A percentile compares a stretch with the other conserved stretches of the same genome.
Evolutionary conservation across 1,140 invertebrate species (phyloP).

Genomic region (Plodia interpunctella): DNA sequence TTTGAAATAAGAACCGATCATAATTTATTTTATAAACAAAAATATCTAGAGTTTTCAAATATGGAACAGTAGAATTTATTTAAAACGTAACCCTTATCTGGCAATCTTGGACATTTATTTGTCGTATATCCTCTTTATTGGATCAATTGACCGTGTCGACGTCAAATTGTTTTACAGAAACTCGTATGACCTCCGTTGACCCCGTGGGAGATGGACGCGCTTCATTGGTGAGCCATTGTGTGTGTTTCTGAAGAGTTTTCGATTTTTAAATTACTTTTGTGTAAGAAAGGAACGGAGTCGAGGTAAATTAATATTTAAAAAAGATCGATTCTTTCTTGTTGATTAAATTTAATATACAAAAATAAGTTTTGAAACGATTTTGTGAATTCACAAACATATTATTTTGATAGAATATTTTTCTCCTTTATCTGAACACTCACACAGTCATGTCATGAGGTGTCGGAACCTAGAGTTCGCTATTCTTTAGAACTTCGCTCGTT

Average conservation of each 20-base stretch:
- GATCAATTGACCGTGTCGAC: constrained; percentile 23
- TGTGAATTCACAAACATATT: too few relatives aligned
- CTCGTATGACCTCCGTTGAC: constrained; percentile 19
- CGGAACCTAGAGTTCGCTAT: too few relatives aligned
- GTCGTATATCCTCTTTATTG: constrained; percentile 15
- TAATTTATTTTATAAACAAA: not conserved
- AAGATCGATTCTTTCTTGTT: too few relatives aligned
- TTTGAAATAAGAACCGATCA: too few relatives aligned
- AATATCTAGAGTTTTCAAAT: not conserved
- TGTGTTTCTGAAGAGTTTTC: not conserved
- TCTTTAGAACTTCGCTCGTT: too few relatives aligned
- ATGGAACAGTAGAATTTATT: too few relatives aligned
- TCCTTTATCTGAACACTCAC: too few relatives aligned
- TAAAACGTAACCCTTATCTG: constrained; percentile 3
- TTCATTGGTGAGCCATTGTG: not conserved
- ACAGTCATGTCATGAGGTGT: too few relatives aligned
- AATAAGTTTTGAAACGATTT: too few relatives aligned
- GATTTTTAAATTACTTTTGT: not conserved
- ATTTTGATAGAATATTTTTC: too few relatives aligned
- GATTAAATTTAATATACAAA: too few relatives aligned
- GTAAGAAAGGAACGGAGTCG: not conserved
- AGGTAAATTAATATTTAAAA: not conserved
- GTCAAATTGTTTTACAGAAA: constrained; percentile 28
- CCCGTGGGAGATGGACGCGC: constrained; percentile 16
- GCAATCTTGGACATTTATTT: constrained; percentile 9